phyloP scores from a whole-genome alignment of 2,113 vertebrate species.

The Coptodon rendalli region DNA sequence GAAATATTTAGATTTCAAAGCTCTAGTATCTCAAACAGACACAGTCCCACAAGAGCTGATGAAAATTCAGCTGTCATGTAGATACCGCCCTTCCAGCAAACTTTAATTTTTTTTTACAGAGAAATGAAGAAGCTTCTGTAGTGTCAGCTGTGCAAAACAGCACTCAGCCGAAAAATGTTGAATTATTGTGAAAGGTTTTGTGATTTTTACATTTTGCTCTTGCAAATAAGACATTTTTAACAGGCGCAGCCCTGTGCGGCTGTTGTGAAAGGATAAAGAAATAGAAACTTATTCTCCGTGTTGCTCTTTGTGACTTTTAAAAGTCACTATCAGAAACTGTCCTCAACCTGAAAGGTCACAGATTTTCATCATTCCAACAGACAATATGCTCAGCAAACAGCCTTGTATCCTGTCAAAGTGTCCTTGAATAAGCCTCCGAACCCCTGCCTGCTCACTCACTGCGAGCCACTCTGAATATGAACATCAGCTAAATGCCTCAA shows the following conservation, averaged over 20 bases:
- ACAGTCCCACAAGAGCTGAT: background rate
- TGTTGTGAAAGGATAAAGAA: background rate
- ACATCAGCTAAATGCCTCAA: conserved; percentile 20
- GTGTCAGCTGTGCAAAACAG: background rate
- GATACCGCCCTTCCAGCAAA: background rate
- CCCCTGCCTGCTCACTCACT: conserved; percentile 1
- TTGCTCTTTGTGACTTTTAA: background rate
- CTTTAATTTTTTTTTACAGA: background rate
- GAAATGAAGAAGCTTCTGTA: background rate
- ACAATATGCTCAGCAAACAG: conserved; percentile 1
- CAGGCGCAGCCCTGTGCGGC: background rate
- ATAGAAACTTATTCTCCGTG: background rate
- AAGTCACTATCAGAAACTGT: background rate
- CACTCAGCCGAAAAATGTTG: background rate
- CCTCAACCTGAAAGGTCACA: background rate
- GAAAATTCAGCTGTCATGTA: background rate
- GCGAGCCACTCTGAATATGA: background rate
- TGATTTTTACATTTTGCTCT: background rate
- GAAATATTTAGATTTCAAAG: background rate
- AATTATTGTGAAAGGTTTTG: background rate
- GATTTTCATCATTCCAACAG: conserved; percentile 1
- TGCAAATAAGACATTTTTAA: background rate
- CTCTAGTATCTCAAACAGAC: background rate
- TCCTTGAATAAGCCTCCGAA: conserved; percentile 35
- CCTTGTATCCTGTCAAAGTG: background rate